These are phyloP conservation scores for Sesia apiformis DNA, from an alignment of 2,888 invertebrate species.

Conservation along the genomic window DNA sequence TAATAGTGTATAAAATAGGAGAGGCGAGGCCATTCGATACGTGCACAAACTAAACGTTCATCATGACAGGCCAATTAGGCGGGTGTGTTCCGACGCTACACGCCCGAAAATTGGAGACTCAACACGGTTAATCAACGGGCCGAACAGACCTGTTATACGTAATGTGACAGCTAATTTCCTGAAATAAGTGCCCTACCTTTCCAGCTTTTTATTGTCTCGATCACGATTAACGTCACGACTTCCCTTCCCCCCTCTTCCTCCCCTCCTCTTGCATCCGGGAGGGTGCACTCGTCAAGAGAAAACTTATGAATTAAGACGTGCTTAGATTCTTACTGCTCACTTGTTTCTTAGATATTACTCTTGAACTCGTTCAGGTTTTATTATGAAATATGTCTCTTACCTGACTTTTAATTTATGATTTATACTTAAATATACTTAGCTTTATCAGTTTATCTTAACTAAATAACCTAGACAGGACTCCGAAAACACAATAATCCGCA, in stretches of 20 bases:
- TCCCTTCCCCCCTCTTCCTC: slow-evolving; percentile 3
- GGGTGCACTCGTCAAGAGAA: slow-evolving; percentile 16
- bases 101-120: slow-evolving; percentile 9
- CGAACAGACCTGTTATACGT: slow-evolving; percentile 38
- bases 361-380: no score
- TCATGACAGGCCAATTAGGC: slow-evolving; percentile 12
- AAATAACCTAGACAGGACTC: no score
- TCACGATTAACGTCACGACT: slow-evolving; percentile 54
- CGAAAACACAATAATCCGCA: no score
- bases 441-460: no score
- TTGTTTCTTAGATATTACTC: not conserved
- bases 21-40: not conserved
- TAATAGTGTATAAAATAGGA: no score
- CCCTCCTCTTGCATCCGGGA: slow-evolving; percentile 1
- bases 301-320: slow-evolving; percentile 68
- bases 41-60: slow-evolving; percentile 12
- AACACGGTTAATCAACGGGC: slow-evolving; percentile 27
- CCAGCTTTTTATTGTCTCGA: slow-evolving; percentile 40
- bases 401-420: no score
- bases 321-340: slow-evolving; percentile 10
- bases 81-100: slow-evolving; percentile 6
- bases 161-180: slow-evolving; percentile 70
- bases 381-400: no score
- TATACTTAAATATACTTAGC: no score
- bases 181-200: slow-evolving; percentile 45